These are phyloP conservation scores for Piprites chloris DNA, from an alignment of 2,113 vertebrate species.

Conservation along the genomic window DNA sequence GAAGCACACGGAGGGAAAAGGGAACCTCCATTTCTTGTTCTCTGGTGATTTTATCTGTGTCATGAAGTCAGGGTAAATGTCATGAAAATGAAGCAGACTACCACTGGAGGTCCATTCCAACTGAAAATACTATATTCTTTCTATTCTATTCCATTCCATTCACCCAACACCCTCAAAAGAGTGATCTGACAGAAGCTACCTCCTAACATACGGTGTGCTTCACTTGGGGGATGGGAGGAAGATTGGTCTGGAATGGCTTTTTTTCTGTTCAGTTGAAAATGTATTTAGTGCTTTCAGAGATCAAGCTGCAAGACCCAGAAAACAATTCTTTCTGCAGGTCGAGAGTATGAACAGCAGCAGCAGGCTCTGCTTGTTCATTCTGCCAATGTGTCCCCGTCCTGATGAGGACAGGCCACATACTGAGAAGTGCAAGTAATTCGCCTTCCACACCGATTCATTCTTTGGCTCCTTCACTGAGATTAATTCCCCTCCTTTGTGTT, in stretches of 20 bases:
- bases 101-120: neutral
- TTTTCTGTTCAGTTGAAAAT: neutral
- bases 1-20: neutral
- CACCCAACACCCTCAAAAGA: neutral
- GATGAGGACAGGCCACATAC: neutral
- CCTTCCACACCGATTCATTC: neutral
- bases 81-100: neutral
- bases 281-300: neutral
- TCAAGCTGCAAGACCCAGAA: neutral
- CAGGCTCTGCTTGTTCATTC: conserved; percentile 1
- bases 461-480: neutral
- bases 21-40: rapidly evolving
- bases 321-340: neutral
- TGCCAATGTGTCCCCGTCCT: rapidly evolving
- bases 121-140: neutral
- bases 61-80: neutral
- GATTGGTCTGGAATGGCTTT: neutral
- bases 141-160: neutral
- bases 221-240: neutral
- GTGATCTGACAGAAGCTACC: neutral
- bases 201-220: neutral
- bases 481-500: neutral
- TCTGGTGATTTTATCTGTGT: neutral
- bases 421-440: neutral
- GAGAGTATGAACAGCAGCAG: neutral